phyloP scores from a whole-genome alignment of 2,888 invertebrate genomes.

The Eupithecia subumbrata region DNA sequence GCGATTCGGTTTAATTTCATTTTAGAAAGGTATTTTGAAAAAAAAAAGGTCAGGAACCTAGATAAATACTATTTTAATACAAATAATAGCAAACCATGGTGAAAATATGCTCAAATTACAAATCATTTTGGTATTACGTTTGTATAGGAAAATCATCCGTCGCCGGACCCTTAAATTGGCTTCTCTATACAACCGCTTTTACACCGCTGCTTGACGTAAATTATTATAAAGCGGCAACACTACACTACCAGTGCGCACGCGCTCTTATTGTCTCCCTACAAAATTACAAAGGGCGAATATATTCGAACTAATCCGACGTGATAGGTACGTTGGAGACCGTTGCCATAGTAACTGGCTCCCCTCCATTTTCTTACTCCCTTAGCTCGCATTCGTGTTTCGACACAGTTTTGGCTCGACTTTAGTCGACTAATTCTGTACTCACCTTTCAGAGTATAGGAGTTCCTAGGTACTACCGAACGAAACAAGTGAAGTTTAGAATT shows the following conservation, averaged over 20 bases:
- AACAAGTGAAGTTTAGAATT: not conserved
- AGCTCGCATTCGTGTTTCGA: constrained; percentile 52
- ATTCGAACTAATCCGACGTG: not conserved
- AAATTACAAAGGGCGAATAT: not conserved
- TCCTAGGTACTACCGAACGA: not conserved
- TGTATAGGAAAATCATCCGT: too few species aligned
- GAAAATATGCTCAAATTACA: too few species aligned
- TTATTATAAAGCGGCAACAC: not conserved
- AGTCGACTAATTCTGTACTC: constrained; percentile 29
- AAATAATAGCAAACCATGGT: too few species aligned
- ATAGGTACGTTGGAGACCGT: constrained; percentile 57
- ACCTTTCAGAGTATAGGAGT: not conserved
- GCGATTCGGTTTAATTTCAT: too few species aligned
- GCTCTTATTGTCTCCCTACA: too few species aligned
- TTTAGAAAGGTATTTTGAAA: too few species aligned
- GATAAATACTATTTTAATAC: too few species aligned
- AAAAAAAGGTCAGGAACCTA: too few species aligned
- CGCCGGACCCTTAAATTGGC: too few species aligned
- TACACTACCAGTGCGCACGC: too few species aligned
- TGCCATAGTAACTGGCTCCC: constrained; percentile 61
- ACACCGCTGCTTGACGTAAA: not conserved
- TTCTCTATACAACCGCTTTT: too few species aligned
- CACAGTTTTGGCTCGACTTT: constrained; percentile 11
- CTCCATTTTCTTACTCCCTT: constrained; percentile 59
- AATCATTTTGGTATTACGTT: too few species aligned